phyloP scores from a whole-genome alignment of 2,888 invertebrate genomes.

The Eudasyphora cyanicolor region DNA sequence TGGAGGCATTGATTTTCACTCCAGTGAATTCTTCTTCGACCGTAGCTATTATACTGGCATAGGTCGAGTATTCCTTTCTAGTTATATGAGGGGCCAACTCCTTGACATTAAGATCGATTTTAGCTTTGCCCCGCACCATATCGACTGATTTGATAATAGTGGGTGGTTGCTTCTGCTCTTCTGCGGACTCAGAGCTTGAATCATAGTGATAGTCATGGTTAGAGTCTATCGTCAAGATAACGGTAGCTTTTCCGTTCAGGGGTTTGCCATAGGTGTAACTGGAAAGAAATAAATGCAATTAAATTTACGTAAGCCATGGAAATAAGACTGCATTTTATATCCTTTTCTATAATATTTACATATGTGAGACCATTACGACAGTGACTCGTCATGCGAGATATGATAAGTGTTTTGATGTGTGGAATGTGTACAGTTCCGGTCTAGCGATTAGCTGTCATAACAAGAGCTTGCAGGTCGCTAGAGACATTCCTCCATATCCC shows the following conservation, averaged over 20 bases:
- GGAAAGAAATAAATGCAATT: neutral
- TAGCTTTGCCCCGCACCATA: conserved; percentile 76
- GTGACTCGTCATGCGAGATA: no score
- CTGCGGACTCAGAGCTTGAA: conserved; percentile 49
- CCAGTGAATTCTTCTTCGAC: conserved; percentile 93
- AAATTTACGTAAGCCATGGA: neutral
- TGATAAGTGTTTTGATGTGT: no score
- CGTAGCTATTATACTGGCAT: conserved; percentile 86
- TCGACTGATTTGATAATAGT: conserved; percentile 69
- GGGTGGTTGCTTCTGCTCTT: conserved; percentile 65
- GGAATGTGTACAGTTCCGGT: no score
- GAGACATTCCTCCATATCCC: no score
- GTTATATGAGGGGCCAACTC: conserved; percentile 70
- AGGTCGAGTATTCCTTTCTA: conserved; percentile 59
- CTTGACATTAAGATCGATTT: conserved; percentile 73
- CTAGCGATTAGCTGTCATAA: no score
- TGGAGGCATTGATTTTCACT: conserved; percentile 89
- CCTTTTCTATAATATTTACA: no score
- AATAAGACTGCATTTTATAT: no score
- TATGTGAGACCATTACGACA: no score
- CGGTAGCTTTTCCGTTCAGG: conserved; percentile 92
- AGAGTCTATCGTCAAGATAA: conserved; percentile 79
- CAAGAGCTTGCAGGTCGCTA: no score
- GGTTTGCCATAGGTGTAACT: conserved; percentile 88
- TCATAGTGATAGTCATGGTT: conserved; percentile 76